Evolutionary conservation across 1,140 invertebrate species (phyloP), one percentile per base, ranked within the genome.

Genomic region (Oncopodura yosiiana): DNA sequence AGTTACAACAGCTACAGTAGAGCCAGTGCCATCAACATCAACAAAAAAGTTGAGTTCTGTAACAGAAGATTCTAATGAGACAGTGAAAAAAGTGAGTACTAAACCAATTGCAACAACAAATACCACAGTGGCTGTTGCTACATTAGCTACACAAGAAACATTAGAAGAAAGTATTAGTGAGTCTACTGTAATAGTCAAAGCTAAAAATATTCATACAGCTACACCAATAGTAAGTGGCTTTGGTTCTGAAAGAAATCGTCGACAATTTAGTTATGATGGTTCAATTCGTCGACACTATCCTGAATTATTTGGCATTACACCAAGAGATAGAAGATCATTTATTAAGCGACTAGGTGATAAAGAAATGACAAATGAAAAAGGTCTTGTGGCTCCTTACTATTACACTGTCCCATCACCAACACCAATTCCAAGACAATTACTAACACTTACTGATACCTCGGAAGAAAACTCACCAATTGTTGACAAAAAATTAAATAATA

Each of bases 251-350:
- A 37, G 48, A 42, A 37, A 52, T 3, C 12, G 56, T 24, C 32
- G 56, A 19, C 23, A 59, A 23, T 39, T 64, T n/a, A 30, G 60
- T 6, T 45, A 38, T 18, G 62, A 64, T 41, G 44, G 49, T 39
- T 58, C 59, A 53, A 34, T 64, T 8, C 54, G 49, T 14, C 23
- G 53, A n/a, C 58, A 64, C 16, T 64, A 64, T 37, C 62, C 62
- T 3, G 62, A 64, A 49, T 21, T 64, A 27, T 64, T 64, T 39
- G 62, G 62, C 2, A 64, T 64, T n/a, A 61, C 56, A 6, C 62
- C 62, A 11, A 43, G 52, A 26, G 62, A 64, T 38, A 36, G 62
- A n/a, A 46, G 62, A 8, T 58, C 55, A 2, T 64, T 61, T n/a
- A 64, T 64, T 18, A 64, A 64, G 38, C 52, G 50, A 26, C 21